Conservation (phyloP, 2,113 vertebrate genomes). For the Himantopus leucocephalus region DNA sequence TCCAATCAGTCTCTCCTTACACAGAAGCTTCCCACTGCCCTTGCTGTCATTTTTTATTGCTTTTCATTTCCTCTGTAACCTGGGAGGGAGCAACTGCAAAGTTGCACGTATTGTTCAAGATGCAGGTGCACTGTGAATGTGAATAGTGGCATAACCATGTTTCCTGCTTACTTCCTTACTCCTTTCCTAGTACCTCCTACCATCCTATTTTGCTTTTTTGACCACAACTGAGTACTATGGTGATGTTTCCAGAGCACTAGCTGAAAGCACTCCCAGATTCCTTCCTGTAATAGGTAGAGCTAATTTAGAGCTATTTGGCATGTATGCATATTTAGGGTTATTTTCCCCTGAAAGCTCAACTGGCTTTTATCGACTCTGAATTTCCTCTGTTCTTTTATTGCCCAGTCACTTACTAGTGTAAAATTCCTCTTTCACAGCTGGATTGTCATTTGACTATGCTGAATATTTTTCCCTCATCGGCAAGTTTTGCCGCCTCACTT, state of each 20-base stretch:
- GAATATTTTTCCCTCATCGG: not conserved
- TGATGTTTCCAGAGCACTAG: not conserved
- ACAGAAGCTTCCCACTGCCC: not conserved
- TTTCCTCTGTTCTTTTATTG: not conserved
- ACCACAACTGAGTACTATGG: not conserved
- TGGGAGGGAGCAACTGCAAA: not conserved
- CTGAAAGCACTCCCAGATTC: not conserved
- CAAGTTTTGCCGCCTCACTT: not conserved
- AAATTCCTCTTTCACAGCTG: not conserved
- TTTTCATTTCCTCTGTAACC: slow-evolving; percentile 25
- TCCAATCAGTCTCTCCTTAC: not conserved
- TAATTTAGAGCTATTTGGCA: not conserved
- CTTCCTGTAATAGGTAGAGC: not conserved
- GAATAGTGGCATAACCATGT: not conserved
- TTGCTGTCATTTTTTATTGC: not conserved
- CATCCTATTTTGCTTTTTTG: not conserved
- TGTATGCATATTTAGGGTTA: not conserved
- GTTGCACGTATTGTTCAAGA: not conserved
- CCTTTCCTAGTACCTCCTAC: not conserved
- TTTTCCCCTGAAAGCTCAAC: not conserved
- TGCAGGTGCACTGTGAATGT: slow-evolving; percentile 31
- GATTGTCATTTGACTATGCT: not conserved
- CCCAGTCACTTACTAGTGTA: not conserved
- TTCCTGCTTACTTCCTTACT: slow-evolving; percentile 50
- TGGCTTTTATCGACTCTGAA: not conserved